Conservation (phyloP, 2,113 vertebrate species). For the Leptodactylus fuscus region DNA sequence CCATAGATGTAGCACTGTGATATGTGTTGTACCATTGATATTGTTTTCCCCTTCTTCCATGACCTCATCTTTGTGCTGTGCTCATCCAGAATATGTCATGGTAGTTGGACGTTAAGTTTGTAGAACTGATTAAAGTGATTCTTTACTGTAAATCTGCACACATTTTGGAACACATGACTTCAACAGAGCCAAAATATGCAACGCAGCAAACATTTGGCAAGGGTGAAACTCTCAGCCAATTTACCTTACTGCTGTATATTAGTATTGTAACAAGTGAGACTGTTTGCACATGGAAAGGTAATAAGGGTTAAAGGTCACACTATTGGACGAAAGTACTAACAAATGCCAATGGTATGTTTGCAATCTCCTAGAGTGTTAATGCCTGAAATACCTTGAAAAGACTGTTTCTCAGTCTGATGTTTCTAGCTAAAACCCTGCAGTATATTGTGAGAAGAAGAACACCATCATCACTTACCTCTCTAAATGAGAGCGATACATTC, state of each 20-base stretch:
- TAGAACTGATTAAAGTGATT: constrained; percentile 21
- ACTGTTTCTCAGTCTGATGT: background rate
- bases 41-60: background rate
- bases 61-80: background rate
- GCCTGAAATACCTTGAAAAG: constrained; percentile 49
- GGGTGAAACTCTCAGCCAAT: constrained; percentile 41
- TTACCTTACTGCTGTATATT: constrained; percentile 54
- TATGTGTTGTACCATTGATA: background rate
- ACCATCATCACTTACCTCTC: background rate
- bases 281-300: constrained; percentile 55
- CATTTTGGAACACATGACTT: constrained; percentile 34
- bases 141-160: constrained; percentile 47
- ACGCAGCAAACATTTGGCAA: constrained; percentile 54
- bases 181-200: constrained; percentile 47
- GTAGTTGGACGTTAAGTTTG: constrained; percentile 72
- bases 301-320: constrained; percentile 51
- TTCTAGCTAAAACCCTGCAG: background rate
- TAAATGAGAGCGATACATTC: background rate
- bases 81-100: background rate
- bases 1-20: background rate
- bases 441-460: background rate
- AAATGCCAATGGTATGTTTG: constrained; percentile 39
- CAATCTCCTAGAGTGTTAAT: constrained; percentile 40
- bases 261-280: constrained; percentile 56
- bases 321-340: constrained; percentile 27